Evolutionary conservation across 2,888 invertebrate genomes (phyloP).

Genomic region (Drosophila cognata): DNA sequence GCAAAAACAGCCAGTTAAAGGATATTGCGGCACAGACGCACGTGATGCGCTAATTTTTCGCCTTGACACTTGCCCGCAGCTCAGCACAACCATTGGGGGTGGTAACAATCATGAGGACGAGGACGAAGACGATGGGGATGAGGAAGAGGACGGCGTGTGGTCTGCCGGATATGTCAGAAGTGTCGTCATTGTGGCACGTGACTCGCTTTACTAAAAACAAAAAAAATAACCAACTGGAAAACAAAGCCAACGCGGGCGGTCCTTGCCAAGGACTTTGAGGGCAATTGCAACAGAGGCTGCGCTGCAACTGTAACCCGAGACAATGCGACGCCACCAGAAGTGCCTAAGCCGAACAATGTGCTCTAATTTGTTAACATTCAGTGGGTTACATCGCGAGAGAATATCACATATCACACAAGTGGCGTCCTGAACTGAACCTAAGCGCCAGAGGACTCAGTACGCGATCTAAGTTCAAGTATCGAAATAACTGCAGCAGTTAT

Average conservation of each 20-base stretch:
- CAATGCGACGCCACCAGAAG: constrained; percentile 49
- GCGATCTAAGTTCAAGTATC: neutral
- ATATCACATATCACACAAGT: constrained; percentile 26
- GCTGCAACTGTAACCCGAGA: constrained; percentile 59
- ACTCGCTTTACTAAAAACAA: constrained; percentile 58
- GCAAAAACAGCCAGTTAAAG: constrained; percentile 50
- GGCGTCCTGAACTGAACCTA: neutral
- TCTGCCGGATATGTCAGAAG: constrained; percentile 80
- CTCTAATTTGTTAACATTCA: constrained; percentile 66
- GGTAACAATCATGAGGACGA: constrained; percentile 14
- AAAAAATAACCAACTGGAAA: constrained; percentile 34
- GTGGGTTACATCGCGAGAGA: neutral
- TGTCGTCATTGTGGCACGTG: constrained; percentile 76
- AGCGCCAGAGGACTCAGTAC: constrained; percentile 11
- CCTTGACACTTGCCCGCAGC: constrained; percentile 76
- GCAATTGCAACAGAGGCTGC: constrained; percentile 13
- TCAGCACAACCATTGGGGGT: constrained; percentile 16
- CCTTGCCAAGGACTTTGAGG: constrained; percentile 47
- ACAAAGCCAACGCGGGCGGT: constrained; percentile 69
- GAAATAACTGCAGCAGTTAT: neutral
- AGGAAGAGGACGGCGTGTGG: constrained; percentile 62
- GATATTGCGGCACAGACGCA: constrained; percentile 75
- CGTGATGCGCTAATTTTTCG: constrained; percentile 81
- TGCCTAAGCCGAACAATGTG: constrained; percentile 61
- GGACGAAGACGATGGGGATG: neutral